Percentiles rank a stretch among this genome's conserved stretches.
Conservation (phyloP, 2,113 vertebrate species). For the Brachyhypopomus occidentalis region DNA sequence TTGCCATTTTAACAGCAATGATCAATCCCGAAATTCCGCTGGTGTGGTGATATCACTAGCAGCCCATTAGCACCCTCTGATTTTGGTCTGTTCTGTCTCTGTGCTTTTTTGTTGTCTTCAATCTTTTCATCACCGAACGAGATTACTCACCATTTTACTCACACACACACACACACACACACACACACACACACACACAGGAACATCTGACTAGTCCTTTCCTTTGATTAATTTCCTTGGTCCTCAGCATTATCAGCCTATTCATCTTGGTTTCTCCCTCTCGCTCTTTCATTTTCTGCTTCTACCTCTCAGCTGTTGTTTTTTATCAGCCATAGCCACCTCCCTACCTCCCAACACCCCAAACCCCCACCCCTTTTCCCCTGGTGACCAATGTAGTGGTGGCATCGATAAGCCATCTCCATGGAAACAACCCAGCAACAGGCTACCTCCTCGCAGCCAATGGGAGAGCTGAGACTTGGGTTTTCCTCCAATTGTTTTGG, state of each 20-base stretch:
- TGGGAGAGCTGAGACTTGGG: constrained; percentile 36
- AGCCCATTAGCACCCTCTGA: neutral
- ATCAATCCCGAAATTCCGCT: no score
- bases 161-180: neutral
- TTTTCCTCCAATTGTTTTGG: constrained; percentile 62
- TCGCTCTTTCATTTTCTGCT: neutral
- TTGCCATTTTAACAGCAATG: no score
- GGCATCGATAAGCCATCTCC: constrained; percentile 65
- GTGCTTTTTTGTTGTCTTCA: neutral
- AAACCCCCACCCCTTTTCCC: constrained; percentile 35
- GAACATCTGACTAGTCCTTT: neutral
- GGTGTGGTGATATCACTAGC: neutral
- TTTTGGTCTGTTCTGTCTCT: neutral
- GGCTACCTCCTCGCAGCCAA: constrained; percentile 64
- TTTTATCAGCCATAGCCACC: neutral
- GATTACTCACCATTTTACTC: neutral
- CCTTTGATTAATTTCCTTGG: neutral
- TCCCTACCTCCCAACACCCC: neutral
- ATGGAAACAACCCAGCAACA: constrained; percentile 78
- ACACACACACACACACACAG: neutral
- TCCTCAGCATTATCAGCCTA: neutral
- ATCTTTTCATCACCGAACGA: neutral
- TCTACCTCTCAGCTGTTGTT: neutral
- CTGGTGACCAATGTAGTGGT: neutral
- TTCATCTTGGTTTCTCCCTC: neutral